Base-by-base conservation (phyloP, 2,888 invertebrate genomes). In the Plutella xylostella region DNA sequence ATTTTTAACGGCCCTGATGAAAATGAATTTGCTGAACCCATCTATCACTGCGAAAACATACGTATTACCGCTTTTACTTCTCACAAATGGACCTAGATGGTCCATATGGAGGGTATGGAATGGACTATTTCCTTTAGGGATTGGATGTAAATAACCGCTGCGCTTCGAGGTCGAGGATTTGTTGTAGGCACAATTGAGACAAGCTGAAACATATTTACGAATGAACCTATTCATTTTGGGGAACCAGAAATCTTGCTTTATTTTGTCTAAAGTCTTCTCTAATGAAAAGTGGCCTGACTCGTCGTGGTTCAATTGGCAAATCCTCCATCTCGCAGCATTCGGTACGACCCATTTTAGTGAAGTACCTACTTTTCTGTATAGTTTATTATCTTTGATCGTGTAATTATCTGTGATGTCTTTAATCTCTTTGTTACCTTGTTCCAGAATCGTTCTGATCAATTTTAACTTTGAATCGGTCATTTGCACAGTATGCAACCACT, bases 281-380 rank as follows among this genome's bases (percentile, higher is more conserved):
- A 38, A 30, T 1, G 48, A 45, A 21, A 48, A 51, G 30, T 51
- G 53, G 1, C 53, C 53, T 18, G 40, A 45, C 5, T 50, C 50
- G 18, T 49, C 9, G 9, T 25, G 25, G 9, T 25, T 9, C 48
- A 28, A 50, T 43, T 46, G 22, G 2, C 50, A 25, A 3, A 58
- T 45, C 40, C 56, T 51, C 57, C 54, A 59, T 9, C 54, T 45
- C 20, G 51, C 51, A 5, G 28, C 20, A 35, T 57, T 55, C 15
- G 57, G 56, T 25, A 60, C 55, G 37, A 58, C 25, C 61, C 60
- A 48, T 47, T 50, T 14, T 43, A 38, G 31, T 54, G 49, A 3
- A 47, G 47, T 5, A 45, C 45, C 9, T 51, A 45, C n/a, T 45
- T 39, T 19, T 46, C 45, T 43, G 43, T 39, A 45, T 45, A 31